Evolutionary conservation across 2,797 vertebrate genomes (phyloP).

Genomic region (Neosilurus mollespiculum): DNA sequence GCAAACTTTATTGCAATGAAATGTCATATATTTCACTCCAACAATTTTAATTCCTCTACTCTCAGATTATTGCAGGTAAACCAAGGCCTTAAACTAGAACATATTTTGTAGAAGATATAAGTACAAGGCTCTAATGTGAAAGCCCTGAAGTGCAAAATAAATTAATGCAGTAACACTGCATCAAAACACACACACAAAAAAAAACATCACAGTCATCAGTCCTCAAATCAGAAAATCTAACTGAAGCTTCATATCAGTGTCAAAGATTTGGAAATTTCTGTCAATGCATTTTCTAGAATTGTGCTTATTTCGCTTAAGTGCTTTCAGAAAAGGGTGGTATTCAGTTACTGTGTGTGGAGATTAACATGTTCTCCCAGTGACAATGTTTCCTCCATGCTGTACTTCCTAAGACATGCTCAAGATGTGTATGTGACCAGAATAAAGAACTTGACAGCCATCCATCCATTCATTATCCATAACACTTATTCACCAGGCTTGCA

Average conservation of each 20-base stretch:
- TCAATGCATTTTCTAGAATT: not conserved
- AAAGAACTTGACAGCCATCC: not conserved
- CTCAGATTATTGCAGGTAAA: conserved; percentile 33
- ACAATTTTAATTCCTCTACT: conserved; percentile 26
- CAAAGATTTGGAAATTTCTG: not conserved
- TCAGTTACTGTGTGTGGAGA: not conserved
- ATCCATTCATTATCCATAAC: no score
- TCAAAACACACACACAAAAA: not conserved
- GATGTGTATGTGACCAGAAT: not conserved
- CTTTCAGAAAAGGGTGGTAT: not conserved
- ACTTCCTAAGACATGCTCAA: not conserved
- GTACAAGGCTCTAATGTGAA: conserved; percentile 24
- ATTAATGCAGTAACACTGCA: not conserved
- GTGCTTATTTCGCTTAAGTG: not conserved
- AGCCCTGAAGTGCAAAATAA: conserved; percentile 21
- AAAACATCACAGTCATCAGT: not conserved
- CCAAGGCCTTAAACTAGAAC: conserved; percentile 24
- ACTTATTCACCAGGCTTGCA: no score
- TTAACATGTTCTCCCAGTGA: not conserved
- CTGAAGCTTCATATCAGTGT: no score
- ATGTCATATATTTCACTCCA: conserved; percentile 29
- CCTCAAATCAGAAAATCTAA: not conserved
- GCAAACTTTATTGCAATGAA: conserved; percentile 50
- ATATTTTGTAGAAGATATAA: conserved; percentile 18
- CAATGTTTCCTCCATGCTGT: not conserved